Conservation (phyloP, 1,140 invertebrate genomes). For the Probaryconus sp. region DNA sequence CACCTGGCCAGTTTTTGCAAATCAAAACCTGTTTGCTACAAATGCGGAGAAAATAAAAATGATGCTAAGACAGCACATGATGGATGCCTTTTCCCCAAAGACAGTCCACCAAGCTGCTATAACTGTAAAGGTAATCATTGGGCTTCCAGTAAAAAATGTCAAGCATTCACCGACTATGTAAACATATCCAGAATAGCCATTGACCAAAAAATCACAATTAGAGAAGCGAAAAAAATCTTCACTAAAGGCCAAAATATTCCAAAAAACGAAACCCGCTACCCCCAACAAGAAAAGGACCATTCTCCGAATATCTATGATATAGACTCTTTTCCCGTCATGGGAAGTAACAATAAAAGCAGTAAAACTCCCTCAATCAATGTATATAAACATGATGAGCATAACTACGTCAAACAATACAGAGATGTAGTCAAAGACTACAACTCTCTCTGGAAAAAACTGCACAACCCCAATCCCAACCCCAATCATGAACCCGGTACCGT, state of each 20-base stretch:
- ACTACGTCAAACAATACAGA: too few relatives aligned
- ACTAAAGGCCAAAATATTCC: not conserved
- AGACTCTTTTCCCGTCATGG: too few relatives aligned
- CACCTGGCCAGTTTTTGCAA: conserved; percentile 3
- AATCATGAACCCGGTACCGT: too few relatives aligned
- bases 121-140: conserved; percentile 18
- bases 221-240: not conserved
- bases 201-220: too few relatives aligned
- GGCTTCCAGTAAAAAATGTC: conserved; percentile 11
- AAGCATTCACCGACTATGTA: not conserved
- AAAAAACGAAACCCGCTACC: too few relatives aligned
- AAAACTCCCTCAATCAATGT: too few relatives aligned
- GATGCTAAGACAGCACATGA: not conserved
- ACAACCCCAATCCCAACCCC: too few relatives aligned
- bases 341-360: too few relatives aligned
- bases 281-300: not conserved
- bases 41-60: not conserved
- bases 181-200: not conserved
- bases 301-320: too few relatives aligned
- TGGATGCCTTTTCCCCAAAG: not conserved
- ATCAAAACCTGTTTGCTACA: not conserved
- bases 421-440: too few relatives aligned
- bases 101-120: not conserved
- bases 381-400: too few relatives aligned
- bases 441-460: too few relatives aligned